A percentile compares a stretch with the other conserved stretches of the same genome.
Evolutionary conservation across 2,888 invertebrate species (phyloP).

Genomic region (Alentia gelatinosa): DNA sequence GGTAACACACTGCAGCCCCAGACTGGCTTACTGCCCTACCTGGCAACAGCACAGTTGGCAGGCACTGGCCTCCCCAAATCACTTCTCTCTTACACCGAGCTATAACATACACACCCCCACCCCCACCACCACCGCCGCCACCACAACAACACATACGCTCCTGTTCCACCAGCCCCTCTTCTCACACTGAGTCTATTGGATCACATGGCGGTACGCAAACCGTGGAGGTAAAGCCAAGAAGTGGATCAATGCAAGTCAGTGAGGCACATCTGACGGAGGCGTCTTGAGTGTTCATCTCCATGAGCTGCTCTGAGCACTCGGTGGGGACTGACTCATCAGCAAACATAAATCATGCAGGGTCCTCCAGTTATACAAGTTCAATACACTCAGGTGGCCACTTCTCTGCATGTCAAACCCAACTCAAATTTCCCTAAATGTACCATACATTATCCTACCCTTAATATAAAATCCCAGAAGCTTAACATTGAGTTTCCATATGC

Average conservation of each 20-base stretch:
- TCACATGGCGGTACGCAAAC: not conserved
- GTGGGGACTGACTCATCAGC: not conserved
- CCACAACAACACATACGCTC: not conserved
- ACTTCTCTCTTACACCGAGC: not conserved
- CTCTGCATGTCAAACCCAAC: too few species aligned
- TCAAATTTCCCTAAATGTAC: too few species aligned
- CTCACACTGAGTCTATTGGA: not conserved
- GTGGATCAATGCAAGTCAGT: not conserved
- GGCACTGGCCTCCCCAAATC: not conserved
- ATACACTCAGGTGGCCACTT: too few species aligned
- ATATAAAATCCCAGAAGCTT: too few species aligned
- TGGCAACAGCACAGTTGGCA: slow-evolving; percentile 40
- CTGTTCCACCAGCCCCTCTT: not conserved
- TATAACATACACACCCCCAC: not conserved
- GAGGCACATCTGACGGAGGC: not conserved
- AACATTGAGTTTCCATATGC: too few species aligned
- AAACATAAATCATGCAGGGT: not conserved
- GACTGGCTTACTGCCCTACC: slow-evolving; percentile 41
- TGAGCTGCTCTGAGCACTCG: not conserved
- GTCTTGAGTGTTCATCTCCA: not conserved
- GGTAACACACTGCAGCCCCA: not conserved
- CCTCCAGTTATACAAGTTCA: too few species aligned
- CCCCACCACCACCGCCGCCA: not conserved
- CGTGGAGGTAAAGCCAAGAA: not conserved
- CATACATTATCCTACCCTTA: too few species aligned